Percentiles rank a stretch among this genome's conserved stretches.
Evolutionary conservation across 2,113 vertebrate species (phyloP).

Genomic region (Pagrus major): DNA sequence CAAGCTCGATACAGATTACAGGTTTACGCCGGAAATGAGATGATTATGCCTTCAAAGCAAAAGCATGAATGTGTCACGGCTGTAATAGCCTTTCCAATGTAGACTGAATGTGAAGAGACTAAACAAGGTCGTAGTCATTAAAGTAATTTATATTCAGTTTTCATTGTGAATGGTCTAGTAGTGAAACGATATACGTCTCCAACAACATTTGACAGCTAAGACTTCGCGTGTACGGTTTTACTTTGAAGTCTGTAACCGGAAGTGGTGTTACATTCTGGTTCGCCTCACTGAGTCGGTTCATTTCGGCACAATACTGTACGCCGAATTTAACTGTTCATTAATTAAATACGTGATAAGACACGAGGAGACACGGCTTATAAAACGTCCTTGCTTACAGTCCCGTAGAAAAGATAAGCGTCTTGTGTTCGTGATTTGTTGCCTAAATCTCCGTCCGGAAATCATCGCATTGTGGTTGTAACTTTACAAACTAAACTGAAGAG

Average conservation of each 20-base stretch:
- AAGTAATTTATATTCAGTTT: too few relatives aligned
- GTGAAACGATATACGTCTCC: too few relatives aligned
- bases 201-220: too few relatives aligned
- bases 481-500: not conserved
- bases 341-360: not conserved
- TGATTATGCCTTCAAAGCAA: constrained; percentile 42
- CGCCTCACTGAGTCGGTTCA: not conserved
- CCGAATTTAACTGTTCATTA: not conserved
- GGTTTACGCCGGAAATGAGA: constrained; percentile 6
- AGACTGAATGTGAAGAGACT: not conserved
- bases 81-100: not conserved
- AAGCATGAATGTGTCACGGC: constrained; percentile 1
- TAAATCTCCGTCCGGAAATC: not conserved
- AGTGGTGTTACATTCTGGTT: not conserved
- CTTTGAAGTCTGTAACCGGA: constrained; percentile 12
- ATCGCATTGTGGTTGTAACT: not conserved
- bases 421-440: not conserved
- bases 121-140: not conserved
- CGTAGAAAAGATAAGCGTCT: not conserved
- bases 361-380: not conserved
- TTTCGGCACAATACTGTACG: not conserved
- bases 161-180: too few relatives aligned
- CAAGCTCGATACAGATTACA: not conserved
- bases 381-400: not conserved
- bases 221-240: not conserved